Base-by-base conservation (phyloP, 2,113 vertebrate species). In the Chlorodrepanis virens region DNA sequence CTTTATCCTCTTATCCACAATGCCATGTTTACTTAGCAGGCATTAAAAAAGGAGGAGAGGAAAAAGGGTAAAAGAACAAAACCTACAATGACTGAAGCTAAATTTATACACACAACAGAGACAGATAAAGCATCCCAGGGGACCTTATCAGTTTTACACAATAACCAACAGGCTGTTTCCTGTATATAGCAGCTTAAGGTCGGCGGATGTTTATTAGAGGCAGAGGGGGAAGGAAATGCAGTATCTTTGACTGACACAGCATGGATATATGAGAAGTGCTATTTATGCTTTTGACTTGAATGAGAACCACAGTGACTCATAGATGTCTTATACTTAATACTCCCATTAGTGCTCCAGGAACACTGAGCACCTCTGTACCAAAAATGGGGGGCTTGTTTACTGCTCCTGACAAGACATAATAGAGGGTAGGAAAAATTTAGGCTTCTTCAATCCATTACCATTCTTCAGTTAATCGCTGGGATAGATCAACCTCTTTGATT, bases 141-240 rank as follows among this genome's bases (percentile, higher is more conserved):
- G 96, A 92, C 93, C 90, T 96, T 96, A 97, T 96, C 96, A 96
- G 94, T 90, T 96, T 92, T 95, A 94, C 92, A 96, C 96, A 97
- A 97, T 95, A 97, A 95, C 93, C 93, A 96, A 96, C 94, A 96
- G 94, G 93, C 96, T 93, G 90, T 79, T 97, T 97, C 96, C 96
- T 95, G 96, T 92, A 93, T 93, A 89, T 64, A 94, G 92, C 94
- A 84, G 93, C 94, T 95, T 96, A 95, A 97, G 96, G 95, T 95
- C 88, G 39, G 92, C 92, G 83, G 94, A 97, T 96, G 96, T 96
- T 97, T 97, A 95, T 95, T 96, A 83, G 90, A 96, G 94, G 96
- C 93, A 96, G 88, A 96, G 72, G 88, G 96, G 92, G 96, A 96
- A 94, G 96, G 96, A 96, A 97, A 97, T 94, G 92, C 94, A 90